Base-by-base conservation (phyloP, 2,113 vertebrate genomes). In the Strix aluco region DNA sequence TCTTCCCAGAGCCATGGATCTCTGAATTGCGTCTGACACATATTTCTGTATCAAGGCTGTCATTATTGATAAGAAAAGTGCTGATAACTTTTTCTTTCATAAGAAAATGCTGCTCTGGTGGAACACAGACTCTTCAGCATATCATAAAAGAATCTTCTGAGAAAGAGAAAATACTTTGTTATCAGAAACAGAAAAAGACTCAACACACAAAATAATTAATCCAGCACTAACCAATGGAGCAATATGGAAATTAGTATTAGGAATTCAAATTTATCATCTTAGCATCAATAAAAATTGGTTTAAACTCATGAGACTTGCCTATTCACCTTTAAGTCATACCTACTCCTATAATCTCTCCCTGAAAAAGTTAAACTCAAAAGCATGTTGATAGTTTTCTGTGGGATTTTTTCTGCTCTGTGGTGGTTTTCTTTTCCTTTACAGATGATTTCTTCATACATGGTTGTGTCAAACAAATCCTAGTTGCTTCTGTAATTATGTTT, bases 61-160 rank as follows among this genome's bases (percentile, higher is more conserved):
- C 90, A 88, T 90, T 86, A 86, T 71, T 69, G 81, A 70, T 78
- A 95, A 77, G 65, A 69, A 83, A 92, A 79, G 47, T 80, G 59
- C 40, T 95, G 57, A 87, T 57, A 84, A 77, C 30, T 57, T 69
- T 51, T 94, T 79, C 10, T 67, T 84, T 71, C 58, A 21, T 46
- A 63, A 58, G 62, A 90, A 81, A 91, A 82, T 26, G 18, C 12
- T 88, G 63, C 30, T 81, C 15, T 85, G 44, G 17, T 70, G 32
- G 19, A 91, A 86, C 36, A 80, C 27, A 34, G n/a, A 46, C 34
- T 82, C 46, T 61, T 85, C 58, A 51, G 54, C 27, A 74, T 46
- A 88, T 52, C 44, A 16, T 10, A 75, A 38, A 70, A 73, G 75
- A 80, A 42, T 44, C 65, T 85, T 70, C 61, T 71, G 36, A 95